A percentile compares a stretch with the other conserved stretches of the same genome.
Evolutionary conservation across 2,797 vertebrate genomes (phyloP).

Genomic region (Denticeps clupeoides): DNA sequence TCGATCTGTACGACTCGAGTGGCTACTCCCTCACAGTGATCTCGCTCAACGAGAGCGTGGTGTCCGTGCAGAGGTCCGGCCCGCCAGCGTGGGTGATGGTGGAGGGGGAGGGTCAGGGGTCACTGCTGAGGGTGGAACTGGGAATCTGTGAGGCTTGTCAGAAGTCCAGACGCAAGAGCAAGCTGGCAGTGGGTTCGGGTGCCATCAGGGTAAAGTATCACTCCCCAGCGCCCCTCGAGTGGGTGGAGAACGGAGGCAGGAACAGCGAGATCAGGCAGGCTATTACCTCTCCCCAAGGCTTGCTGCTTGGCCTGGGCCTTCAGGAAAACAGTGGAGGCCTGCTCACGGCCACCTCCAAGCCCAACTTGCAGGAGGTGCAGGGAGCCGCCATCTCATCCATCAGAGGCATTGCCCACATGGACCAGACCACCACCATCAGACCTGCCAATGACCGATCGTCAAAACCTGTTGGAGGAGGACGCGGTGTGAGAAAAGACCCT

Average conservation of each 20-base stretch:
- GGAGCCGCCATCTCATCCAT: constrained; percentile 35
- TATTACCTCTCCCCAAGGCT: constrained; percentile 24
- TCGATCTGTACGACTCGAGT: constrained; percentile 73
- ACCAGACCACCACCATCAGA: constrained; percentile 20
- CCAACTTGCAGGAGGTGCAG: constrained; percentile 44
- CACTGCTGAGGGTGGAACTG: constrained; percentile 73
- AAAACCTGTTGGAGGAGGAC: constrained; percentile 37
- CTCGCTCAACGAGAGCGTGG: constrained; percentile 71
- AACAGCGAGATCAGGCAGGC: constrained; percentile 31
- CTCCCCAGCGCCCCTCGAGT: constrained; percentile 13
- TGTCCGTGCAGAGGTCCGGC: constrained; percentile 63
- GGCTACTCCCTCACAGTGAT: constrained; percentile 71
- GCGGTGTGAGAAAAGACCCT: constrained; percentile 38
- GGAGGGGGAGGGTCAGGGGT: constrained; percentile 63
- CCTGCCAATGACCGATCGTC: constrained; percentile 20
- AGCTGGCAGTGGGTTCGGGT: constrained; percentile 63
- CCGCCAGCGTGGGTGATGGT: constrained; percentile 65
- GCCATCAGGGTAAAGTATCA: constrained; percentile 57
- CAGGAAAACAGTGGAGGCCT: constrained; percentile 31
- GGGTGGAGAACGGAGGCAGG: constrained; percentile 7
- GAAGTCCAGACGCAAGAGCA: constrained; percentile 85
- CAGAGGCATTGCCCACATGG: constrained; percentile 8
- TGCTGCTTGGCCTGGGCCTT: constrained; percentile 35
- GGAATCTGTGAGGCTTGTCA: constrained; percentile 83
- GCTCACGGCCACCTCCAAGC: constrained; percentile 17